Percentiles rank a stretch among this genome's conserved stretches.
phyloP scores from a whole-genome alignment of 2,113 vertebrate species.

The Otus sunia region DNA sequence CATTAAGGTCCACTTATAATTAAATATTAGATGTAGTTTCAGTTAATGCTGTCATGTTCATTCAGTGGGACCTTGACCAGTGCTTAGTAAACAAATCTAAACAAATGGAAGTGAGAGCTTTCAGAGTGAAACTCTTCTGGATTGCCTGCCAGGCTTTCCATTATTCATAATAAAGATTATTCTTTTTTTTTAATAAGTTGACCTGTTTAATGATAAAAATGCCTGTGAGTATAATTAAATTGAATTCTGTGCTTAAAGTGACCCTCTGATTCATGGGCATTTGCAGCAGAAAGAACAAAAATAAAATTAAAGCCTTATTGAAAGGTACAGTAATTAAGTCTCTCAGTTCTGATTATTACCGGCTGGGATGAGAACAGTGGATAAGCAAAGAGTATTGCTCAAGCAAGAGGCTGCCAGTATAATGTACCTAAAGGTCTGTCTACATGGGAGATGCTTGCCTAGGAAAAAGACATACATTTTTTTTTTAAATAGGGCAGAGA shows the following conservation, averaged over 20 bases:
- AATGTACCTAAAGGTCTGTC: background rate
- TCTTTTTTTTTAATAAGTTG: constrained; percentile 53
- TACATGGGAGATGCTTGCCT: background rate
- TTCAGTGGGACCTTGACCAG: background rate
- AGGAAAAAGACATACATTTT: background rate
- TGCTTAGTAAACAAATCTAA: constrained; percentile 36
- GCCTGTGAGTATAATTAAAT: constrained; percentile 63
- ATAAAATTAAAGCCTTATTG: constrained; percentile 66
- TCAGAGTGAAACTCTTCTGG: background rate
- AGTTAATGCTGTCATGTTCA: background rate
- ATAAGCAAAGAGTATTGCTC: background rate
- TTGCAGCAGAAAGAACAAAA: constrained; percentile 62
- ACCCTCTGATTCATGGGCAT: constrained; percentile 66
- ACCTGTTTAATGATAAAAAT: constrained; percentile 64
- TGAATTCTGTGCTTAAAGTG: constrained; percentile 65
- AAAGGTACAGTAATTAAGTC: constrained; percentile 74
- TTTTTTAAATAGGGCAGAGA: background rate
- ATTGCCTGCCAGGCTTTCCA: constrained; percentile 51
- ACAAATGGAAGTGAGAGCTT: constrained; percentile 35
- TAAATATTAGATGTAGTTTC: background rate
- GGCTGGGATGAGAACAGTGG: constrained; percentile 30
- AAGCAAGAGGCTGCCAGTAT: background rate
- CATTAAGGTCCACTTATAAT: background rate
- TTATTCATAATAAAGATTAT: constrained; percentile 39
- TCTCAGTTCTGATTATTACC: constrained; percentile 59